These are phyloP conservation scores for Glyphotaelius pellucidus DNA, from an alignment of 2,888 invertebrate species.

Conservation along the genomic window DNA sequence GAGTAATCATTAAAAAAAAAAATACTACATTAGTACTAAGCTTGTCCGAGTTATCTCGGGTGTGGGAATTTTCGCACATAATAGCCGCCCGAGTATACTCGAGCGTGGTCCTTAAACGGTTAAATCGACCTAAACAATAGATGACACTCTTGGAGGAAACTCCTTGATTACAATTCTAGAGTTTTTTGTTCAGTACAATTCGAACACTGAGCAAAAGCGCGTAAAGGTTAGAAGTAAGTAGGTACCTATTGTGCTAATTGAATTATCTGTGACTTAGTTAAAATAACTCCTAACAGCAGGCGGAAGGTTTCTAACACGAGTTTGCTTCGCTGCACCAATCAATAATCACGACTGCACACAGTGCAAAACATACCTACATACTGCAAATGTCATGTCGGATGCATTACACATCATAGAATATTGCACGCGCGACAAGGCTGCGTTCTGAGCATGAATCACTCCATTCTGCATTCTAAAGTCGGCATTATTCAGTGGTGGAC, in stretches of 20 bases:
- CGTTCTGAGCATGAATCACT: background rate
- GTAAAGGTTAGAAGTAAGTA: background rate
- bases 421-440: background rate
- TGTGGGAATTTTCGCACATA: too few relatives aligned
- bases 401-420: background rate
- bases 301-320: background rate
- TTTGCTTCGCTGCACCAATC: background rate
- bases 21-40: too few relatives aligned
- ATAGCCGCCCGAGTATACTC: too few relatives aligned
- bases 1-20: too few relatives aligned
- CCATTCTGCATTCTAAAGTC: background rate
- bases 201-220: background rate
- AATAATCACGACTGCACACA: background rate
- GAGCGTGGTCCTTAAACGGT: too few relatives aligned
- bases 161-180: too few relatives aligned
- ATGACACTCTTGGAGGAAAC: too few relatives aligned
- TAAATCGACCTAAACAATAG: too few relatives aligned
- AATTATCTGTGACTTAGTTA: background rate
- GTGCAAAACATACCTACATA: background rate
- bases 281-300: background rate
- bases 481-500: background rate
- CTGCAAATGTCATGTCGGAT: background rate
- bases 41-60: too few relatives aligned
- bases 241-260: background rate
- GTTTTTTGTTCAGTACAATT: too few relatives aligned